Evolutionary conservation across 1,140 invertebrate genomes (phyloP), one percentile per base, ranked within the genome.

Genomic region (Drosophila yakuba): DNA sequence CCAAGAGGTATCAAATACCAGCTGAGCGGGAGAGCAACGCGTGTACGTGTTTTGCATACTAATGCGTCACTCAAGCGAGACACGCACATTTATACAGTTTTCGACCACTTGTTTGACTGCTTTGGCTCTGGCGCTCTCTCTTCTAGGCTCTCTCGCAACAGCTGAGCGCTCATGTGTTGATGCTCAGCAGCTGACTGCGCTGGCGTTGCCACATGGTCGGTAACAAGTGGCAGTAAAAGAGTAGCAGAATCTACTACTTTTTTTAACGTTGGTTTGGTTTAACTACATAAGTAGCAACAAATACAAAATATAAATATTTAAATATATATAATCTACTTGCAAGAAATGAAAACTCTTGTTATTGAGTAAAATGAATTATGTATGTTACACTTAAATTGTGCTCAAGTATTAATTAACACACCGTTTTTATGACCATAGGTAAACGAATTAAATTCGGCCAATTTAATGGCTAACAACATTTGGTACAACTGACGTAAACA

Each of bases 61-160:
- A 78, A 81, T 78, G 73, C 55, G 67, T 32, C 54, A 64, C 55
- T 61, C 69, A 74, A 63, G 41, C 48, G 54, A 74, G 28, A 66
- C 64, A 78, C 62, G 43, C 51, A 67, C 15, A 51, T 32, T 23
- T 36, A 48, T 35, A 57, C 20, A 41, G n/a, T 43, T 50, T 64
- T 58, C 83, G 68, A 88, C 83, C 83, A 88, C 83, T 88, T 88
- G 83, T 88, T 88, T 88, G 83, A 83, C 77, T 66, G 81, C 47
- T 69, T 45, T 59, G 35, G 44, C 45, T 35, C 54, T 63, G 23
- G 11, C 3, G 1, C 43, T 45, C 17, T 45, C 64, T 28, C 47
- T 23, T 7, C 23, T n/a, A 3, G 7, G 11, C 23, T 61, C 47
- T 59, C 14, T 41, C 43, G 38, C 50, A 85, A 57, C 83, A 86